A percentile compares a stretch with the other conserved stretches of the same genome.
These are phyloP conservation scores for Pseudotriccus pelzelni DNA, from an alignment of 2,797 vertebrate genomes.

Conservation along the genomic window DNA sequence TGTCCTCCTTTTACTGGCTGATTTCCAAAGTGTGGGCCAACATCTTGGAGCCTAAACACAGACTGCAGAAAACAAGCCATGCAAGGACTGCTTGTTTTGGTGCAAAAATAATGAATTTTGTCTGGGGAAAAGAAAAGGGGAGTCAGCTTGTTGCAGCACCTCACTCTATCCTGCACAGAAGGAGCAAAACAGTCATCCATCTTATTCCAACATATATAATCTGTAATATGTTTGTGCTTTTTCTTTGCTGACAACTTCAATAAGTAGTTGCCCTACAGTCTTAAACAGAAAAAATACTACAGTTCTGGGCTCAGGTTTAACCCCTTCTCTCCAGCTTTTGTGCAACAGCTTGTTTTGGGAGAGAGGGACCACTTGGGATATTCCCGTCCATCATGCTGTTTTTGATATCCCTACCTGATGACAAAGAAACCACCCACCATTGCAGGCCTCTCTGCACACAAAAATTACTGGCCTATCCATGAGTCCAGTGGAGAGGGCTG, in stretches of 20 bases:
- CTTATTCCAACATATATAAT: not conserved
- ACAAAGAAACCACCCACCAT: constrained; percentile 72
- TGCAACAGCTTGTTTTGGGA: not conserved
- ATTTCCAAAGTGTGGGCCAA: constrained; percentile 58
- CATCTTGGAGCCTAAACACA: constrained; percentile 64
- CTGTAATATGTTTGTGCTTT: not conserved
- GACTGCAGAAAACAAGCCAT: constrained; percentile 59
- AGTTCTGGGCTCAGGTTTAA: constrained; percentile 52
- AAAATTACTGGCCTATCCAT: constrained; percentile 72
- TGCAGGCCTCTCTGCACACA: constrained; percentile 9
- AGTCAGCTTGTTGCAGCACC: not conserved
- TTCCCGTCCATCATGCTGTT: constrained; percentile 44
- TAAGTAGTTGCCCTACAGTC: not conserved
- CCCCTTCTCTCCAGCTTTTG: constrained; percentile 41
- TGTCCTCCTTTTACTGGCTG: constrained; percentile 31
- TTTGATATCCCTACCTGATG: constrained; percentile 61
- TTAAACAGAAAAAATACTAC: constrained; percentile 41
- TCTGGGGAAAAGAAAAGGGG: constrained; percentile 9
- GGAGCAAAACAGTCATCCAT: not conserved
- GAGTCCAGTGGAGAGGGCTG: constrained; percentile 75
- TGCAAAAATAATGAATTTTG: constrained; percentile 57
- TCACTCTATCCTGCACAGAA: not conserved
- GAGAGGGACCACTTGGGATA: constrained; percentile 16
- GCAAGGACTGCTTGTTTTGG: constrained; percentile 22
- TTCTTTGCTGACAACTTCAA: constrained; percentile 22